Conservation (phyloP, 2,888 invertebrate genomes). For the Nymphalis polychloros region DNA sequence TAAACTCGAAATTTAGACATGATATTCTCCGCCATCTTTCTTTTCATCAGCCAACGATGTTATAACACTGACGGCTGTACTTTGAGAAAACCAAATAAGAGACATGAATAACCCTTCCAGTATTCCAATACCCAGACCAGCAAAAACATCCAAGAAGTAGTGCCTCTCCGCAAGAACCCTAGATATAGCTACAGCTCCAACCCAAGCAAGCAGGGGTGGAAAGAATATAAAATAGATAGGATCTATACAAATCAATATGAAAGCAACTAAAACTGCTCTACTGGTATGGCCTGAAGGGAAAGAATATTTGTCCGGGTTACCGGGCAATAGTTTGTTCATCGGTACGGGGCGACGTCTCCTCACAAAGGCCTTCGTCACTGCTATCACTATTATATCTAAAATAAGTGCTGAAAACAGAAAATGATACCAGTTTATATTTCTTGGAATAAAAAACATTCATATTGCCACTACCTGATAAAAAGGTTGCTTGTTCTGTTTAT, state of each 20-base stretch:
- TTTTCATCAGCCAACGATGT: constrained; percentile 85
- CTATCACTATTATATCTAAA: constrained; percentile 89
- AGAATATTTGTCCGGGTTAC: constrained; percentile 93
- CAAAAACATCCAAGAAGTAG: constrained; percentile 91
- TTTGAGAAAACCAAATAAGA: constrained; percentile 86
- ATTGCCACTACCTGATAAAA: neutral
- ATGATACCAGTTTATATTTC: neutral
- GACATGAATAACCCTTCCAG: constrained; percentile 84
- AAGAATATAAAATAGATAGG: constrained; percentile 83
- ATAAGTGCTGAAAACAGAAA: constrained; percentile 84
- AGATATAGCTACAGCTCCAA: constrained; percentile 87
- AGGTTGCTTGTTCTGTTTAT: too few relatives aligned
- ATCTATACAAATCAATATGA: constrained; percentile 85
- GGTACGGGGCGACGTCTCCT: constrained; percentile 88
- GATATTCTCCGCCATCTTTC: constrained; percentile 85
- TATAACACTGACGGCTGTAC: constrained; percentile 82
- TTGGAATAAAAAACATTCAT: neutral
- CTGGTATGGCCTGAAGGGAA: constrained; percentile 98
- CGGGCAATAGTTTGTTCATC: constrained; percentile 85
- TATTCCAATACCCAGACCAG: constrained; percentile 88
- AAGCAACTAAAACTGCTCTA: constrained; percentile 88
- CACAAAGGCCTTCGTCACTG: constrained; percentile 88
- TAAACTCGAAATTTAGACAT: constrained; percentile 72
- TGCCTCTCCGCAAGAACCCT: constrained; percentile 92
- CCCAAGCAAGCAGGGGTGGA: constrained; percentile 88